A percentile compares a stretch with the other conserved stretches of the same genome.
Evolutionary conservation across 2,113 vertebrate genomes (phyloP).

Genomic region (Apodemus sylvaticus): DNA sequence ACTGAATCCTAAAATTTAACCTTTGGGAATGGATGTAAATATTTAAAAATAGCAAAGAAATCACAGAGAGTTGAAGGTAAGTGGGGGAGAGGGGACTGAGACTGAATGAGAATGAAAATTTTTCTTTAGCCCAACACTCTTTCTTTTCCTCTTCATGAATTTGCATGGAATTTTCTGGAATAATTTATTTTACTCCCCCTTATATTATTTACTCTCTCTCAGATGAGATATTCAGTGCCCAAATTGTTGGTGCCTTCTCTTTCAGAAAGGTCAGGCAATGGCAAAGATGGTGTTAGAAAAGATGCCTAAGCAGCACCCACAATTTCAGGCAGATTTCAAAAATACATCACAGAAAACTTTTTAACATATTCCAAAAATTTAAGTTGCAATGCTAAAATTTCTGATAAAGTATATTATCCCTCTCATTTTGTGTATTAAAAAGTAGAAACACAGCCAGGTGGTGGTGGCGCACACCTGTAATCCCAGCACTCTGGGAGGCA

Average conservation of each 20-base stretch:
- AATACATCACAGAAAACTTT: background rate
- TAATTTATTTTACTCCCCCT: background rate
- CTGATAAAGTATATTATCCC: background rate
- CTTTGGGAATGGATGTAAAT: background rate
- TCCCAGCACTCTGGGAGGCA: too few species aligned
- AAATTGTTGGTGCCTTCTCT: too few species aligned
- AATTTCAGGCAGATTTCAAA: background rate
- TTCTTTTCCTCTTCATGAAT: background rate
- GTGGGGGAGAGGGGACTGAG: too few species aligned
- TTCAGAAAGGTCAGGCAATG: background rate
- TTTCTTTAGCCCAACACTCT: too few species aligned
- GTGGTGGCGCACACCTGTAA: too few species aligned
- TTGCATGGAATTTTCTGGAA: background rate
- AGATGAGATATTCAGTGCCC: too few species aligned
- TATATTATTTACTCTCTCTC: background rate
- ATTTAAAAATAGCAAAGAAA: background rate
- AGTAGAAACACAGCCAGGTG: too few species aligned
- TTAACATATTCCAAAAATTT: background rate
- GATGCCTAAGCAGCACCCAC: background rate
- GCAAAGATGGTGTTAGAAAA: background rate
- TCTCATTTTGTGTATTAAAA: background rate
- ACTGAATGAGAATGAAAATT: too few species aligned
- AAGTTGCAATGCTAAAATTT: background rate
- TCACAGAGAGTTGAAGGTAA: background rate
- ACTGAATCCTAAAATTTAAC: background rate